Conservation (phyloP, 2,113 vertebrate genomes). For the Semnornis frantzii region DNA sequence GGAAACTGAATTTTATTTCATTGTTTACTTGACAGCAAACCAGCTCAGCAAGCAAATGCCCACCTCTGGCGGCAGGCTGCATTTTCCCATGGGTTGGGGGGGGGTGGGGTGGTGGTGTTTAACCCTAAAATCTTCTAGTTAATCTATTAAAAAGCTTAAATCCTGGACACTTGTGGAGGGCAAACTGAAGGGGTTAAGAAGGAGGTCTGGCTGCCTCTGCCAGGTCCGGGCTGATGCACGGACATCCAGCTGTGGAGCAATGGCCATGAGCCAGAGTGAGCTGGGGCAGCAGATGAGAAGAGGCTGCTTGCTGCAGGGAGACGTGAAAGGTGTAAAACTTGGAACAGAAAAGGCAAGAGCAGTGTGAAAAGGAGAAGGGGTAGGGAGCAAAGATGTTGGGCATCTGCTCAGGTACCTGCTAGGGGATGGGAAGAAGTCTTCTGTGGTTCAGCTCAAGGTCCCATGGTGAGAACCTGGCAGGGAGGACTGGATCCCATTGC, state of each 20-base stretch:
- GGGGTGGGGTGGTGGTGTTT: too few relatives aligned
- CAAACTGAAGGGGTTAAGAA: neutral
- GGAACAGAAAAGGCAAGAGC: neutral
- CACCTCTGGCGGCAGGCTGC: neutral
- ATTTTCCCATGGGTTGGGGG: neutral
- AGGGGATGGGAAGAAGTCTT: neutral
- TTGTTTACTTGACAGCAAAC: neutral
- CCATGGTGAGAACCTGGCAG: rapidly evolving
- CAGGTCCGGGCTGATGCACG: neutral
- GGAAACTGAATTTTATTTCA: conserved; percentile 9
- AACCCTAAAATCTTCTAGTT: neutral
- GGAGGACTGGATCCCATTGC: neutral
- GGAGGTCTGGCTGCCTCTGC: neutral
- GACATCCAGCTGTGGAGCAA: neutral
- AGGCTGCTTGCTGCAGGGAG: neutral
- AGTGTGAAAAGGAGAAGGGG: neutral
- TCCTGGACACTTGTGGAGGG: neutral
- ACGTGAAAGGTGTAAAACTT: neutral
- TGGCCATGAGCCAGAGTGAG: neutral
- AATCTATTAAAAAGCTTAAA: neutral
- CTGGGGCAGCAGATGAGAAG: neutral
- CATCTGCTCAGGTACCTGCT: neutral
- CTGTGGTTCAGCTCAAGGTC: neutral
- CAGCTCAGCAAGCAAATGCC: neutral
- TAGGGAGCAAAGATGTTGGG: neutral